phyloP scores from a whole-genome alignment of 2,888 invertebrate genomes.

The Chymomyza caudatula region DNA sequence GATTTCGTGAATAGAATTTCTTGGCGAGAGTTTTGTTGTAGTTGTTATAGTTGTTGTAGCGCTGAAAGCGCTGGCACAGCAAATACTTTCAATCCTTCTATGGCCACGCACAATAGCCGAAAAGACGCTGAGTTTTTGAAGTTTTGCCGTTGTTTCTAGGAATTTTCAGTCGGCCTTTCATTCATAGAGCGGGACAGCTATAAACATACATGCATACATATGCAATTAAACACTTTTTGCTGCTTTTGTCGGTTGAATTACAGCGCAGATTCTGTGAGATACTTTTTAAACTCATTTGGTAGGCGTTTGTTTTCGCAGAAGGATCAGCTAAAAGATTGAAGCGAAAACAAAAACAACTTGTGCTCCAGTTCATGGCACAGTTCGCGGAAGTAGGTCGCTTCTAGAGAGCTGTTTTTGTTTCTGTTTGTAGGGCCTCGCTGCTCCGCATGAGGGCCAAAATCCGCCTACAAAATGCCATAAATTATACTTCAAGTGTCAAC shows the following conservation, averaged over 20 bases:
- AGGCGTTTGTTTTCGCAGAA: constrained; percentile 35
- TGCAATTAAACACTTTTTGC: constrained; percentile 50
- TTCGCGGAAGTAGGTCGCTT: constrained; percentile 48
- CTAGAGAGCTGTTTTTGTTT: not conserved
- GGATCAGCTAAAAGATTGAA: constrained; percentile 13
- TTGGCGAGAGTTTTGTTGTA: constrained; percentile 29
- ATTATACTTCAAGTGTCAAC: not conserved
- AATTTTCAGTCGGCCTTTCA: constrained; percentile 16
- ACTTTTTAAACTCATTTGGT: constrained; percentile 17
- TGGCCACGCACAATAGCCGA: constrained; percentile 22
- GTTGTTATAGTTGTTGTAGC: not conserved
- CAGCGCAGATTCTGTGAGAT: constrained; percentile 27
- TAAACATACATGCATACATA: constrained; percentile 17
- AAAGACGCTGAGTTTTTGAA: not conserved
- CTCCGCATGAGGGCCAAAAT: constrained; percentile 33
- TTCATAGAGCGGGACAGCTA: not conserved
- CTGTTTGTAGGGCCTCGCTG: not conserved
- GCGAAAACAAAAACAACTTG: not conserved
- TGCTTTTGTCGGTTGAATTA: constrained; percentile 52
- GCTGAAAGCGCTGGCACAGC: constrained; percentile 43
- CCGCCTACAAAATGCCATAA: constrained; percentile 32
- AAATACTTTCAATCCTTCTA: constrained; percentile 23
- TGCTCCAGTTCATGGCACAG: constrained; percentile 11
- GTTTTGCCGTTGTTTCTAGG: constrained; percentile 29
- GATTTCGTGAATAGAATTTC: constrained; percentile 45